Conservation (phyloP, 2,888 invertebrate species). For the Eupithecia dodoneata region DNA sequence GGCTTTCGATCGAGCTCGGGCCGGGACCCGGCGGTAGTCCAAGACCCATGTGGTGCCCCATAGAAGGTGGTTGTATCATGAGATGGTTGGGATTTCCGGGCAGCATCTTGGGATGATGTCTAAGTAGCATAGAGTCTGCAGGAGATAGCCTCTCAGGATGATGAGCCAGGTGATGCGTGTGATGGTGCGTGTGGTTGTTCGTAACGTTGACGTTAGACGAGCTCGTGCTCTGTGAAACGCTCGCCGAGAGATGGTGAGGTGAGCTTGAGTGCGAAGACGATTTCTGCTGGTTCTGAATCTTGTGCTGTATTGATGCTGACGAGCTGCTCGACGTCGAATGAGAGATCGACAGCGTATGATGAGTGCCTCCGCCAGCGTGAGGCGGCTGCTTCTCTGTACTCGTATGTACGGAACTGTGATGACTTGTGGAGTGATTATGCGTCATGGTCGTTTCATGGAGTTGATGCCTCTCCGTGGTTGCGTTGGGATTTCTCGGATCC, state of each 20-base stretch:
- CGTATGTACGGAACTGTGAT: conserved; percentile 86
- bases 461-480: conserved; percentile 84
- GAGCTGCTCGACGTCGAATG: conserved; percentile 88
- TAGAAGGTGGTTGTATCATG: conserved; percentile 87
- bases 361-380: conserved; percentile 80
- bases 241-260: conserved; percentile 83
- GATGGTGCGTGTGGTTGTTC: conserved; percentile 88
- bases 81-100: conserved; percentile 85
- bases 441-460: conserved; percentile 87
- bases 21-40: conserved; percentile 84
- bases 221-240: conserved; percentile 81
- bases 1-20: conserved; percentile 87
- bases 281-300: conserved; percentile 83
- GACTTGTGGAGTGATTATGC: conserved; percentile 87
- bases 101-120: conserved; percentile 82
- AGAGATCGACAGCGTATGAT: conserved; percentile 86
- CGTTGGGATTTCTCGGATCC: conserved; percentile 76
- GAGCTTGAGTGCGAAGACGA: conserved; percentile 76
- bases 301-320: conserved; percentile 86
- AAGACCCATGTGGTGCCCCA: conserved; percentile 85
- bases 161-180: conserved; percentile 85
- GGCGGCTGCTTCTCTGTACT: conserved; percentile 86
- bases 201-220: conserved; percentile 81
- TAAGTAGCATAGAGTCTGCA: conserved; percentile 80
- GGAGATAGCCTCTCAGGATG: conserved; percentile 88